Evolutionary conservation across 1,140 invertebrate genomes (phyloP).

Genomic region (Tetragonula clypearis): DNA sequence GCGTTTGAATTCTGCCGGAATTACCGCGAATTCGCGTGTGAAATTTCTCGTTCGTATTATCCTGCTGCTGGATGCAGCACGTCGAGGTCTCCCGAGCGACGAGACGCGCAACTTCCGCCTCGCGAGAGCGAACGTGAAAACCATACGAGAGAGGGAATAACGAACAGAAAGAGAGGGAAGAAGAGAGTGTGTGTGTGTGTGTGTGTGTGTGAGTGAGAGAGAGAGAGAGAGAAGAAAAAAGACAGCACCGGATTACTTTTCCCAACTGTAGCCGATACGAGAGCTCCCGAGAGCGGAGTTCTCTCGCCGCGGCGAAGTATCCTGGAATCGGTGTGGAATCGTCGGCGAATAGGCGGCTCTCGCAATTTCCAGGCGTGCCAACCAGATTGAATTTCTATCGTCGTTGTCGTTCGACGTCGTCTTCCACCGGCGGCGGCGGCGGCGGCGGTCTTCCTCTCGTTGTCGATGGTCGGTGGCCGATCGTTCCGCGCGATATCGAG

Average conservation of each 20-base stretch:
- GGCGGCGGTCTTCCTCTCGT: not conserved
- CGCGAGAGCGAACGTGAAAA: constrained; percentile 34
- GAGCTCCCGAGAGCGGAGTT: constrained; percentile 8
- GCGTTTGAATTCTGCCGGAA: constrained; percentile 58
- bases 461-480: constrained; percentile 63
- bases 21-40: constrained; percentile 60
- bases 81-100: not conserved
- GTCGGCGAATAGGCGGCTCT: constrained; percentile 66
- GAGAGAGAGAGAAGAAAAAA: not conserved
- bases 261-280: constrained; percentile 62
- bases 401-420: constrained; percentile 37
- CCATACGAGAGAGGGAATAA: not conserved
- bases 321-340: constrained; percentile 60
- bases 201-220: too few species aligned
- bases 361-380: constrained; percentile 75
- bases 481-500: constrained; percentile 72
- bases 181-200: constrained; percentile 39
- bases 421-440: not conserved
- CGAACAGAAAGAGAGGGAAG: constrained; percentile 37
- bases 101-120: constrained; percentile 36
- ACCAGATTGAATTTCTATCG: constrained; percentile 79
- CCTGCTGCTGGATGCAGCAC: constrained; percentile 48
- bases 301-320: constrained; percentile 45
- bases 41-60: constrained; percentile 61
- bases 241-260: constrained; percentile 65